A percentile compares a stretch with the other conserved stretches of the same genome.
Evolutionary conservation across 2,797 vertebrate genomes (phyloP).

Genomic region (Hypotaenidia philippensis): DNA sequence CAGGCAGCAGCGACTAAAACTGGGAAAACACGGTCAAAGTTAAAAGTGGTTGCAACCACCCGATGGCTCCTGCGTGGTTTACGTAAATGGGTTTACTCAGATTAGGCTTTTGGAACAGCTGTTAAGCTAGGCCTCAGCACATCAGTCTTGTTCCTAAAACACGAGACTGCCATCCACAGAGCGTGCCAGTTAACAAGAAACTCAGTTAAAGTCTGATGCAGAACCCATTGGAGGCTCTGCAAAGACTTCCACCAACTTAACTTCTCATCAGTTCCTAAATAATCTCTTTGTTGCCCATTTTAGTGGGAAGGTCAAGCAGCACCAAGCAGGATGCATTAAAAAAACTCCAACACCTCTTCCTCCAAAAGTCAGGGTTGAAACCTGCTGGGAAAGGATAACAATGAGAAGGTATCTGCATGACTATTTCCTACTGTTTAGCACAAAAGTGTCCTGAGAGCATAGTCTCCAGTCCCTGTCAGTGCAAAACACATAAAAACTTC

Average conservation of each 20-base stretch:
- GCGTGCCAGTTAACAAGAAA: background rate
- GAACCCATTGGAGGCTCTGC: background rate
- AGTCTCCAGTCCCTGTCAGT: background rate
- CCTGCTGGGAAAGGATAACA: background rate
- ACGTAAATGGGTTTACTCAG: background rate
- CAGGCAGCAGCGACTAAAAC: conserved; percentile 3
- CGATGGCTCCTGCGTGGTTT: background rate
- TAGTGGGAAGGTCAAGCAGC: background rate
- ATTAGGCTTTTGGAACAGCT: background rate
- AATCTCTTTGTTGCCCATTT: background rate
- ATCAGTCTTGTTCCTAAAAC: background rate
- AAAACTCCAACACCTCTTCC: background rate
- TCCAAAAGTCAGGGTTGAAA: background rate
- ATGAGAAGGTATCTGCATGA: background rate
- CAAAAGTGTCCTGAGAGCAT: background rate
- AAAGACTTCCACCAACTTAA: background rate
- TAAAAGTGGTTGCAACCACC: background rate
- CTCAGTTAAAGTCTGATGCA: background rate
- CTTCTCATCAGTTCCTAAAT: background rate
- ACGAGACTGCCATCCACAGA: background rate
- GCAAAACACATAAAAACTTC: background rate
- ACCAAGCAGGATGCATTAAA: background rate
- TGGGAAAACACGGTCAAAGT: background rate
- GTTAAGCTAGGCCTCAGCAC: background rate
- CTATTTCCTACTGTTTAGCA: background rate